Conservation (phyloP, 2,888 invertebrate species). For the Drosophila leonis region DNA sequence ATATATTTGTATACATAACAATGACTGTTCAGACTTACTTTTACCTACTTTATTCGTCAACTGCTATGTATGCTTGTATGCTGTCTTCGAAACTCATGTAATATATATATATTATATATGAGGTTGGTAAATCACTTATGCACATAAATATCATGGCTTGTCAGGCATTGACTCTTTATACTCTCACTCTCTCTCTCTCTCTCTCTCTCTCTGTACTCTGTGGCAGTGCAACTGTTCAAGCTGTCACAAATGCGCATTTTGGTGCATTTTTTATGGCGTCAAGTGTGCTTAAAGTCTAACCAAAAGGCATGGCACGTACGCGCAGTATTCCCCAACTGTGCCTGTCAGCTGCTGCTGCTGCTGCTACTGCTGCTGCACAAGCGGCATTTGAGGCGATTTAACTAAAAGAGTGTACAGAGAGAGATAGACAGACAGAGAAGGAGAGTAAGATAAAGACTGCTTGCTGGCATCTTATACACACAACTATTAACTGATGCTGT, state of each 20-base stretch:
- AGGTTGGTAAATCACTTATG: constrained; percentile 38
- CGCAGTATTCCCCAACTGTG: constrained; percentile 64
- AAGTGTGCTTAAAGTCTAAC: constrained; percentile 64
- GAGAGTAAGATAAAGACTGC: constrained; percentile 7
- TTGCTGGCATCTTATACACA: constrained; percentile 17
- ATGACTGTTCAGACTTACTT: background rate
- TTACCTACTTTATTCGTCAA: background rate
- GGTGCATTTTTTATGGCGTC: constrained; percentile 55
- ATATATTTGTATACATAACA: background rate
- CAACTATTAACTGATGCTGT: constrained; percentile 40
- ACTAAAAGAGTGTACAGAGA: constrained; percentile 57
- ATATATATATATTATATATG: background rate
- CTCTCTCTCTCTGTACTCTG: background rate
- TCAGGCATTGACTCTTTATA: constrained; percentile 2
- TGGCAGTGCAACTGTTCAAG: constrained; percentile 39
- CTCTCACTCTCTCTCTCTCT: background rate
- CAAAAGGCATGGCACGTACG: constrained; percentile 56
- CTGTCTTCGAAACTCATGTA: background rate
- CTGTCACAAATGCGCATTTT: constrained; percentile 64
- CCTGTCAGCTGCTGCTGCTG: constrained; percentile 51
- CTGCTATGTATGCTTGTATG: background rate
- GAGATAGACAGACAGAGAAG: background rate
- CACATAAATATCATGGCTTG: constrained; percentile 27
- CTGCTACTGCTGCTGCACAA: constrained; percentile 27
- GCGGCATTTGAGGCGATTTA: constrained; percentile 55